Evolutionary conservation across 1,140 invertebrate genomes (phyloP).

Genomic region (Patella vulgata): DNA sequence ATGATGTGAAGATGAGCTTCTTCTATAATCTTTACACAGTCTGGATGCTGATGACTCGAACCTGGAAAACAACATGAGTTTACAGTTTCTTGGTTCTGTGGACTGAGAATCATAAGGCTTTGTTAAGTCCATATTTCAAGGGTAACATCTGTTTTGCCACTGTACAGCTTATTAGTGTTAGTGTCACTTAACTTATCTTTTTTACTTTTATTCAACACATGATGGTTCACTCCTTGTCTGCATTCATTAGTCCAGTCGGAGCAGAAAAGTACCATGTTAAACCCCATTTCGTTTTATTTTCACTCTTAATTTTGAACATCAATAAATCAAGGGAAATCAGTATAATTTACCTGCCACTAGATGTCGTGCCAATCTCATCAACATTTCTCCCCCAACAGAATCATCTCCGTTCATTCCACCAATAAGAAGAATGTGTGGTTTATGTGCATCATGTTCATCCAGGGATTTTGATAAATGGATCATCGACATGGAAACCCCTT

Average conservation of each 20-base stretch:
- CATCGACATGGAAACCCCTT: conserved; percentile 64
- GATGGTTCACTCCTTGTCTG: too few species aligned
- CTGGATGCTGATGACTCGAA: conserved; percentile 77
- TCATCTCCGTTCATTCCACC: conserved; percentile 87
- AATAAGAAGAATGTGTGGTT: conserved; percentile 77
- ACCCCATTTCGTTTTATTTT: too few species aligned
- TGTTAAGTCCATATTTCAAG: too few species aligned
- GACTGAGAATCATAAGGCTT: too few species aligned
- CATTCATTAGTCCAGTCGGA: too few species aligned
- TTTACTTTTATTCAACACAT: too few species aligned
- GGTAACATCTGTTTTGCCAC: too few species aligned
- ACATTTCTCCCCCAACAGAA: conserved; percentile 84
- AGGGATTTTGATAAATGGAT: conserved; percentile 41
- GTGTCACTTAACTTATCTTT: too few species aligned
- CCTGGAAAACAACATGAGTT: conserved; percentile 40
- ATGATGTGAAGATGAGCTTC: conserved; percentile 92
- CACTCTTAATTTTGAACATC: too few species aligned
- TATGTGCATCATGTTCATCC: conserved; percentile 28
- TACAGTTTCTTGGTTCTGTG: conserved; percentile 15
- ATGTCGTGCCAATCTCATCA: conserved; percentile 84
- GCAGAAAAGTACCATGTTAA: too few species aligned
- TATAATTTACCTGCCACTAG: conserved; percentile 71
- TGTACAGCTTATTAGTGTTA: too few species aligned
- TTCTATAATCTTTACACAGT: conserved; percentile 86
- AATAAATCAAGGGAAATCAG: too few species aligned